These are phyloP conservation scores for Harpagoxenus sublaevis DNA, from an alignment of 2,888 invertebrate genomes.

Conservation along the genomic window DNA sequence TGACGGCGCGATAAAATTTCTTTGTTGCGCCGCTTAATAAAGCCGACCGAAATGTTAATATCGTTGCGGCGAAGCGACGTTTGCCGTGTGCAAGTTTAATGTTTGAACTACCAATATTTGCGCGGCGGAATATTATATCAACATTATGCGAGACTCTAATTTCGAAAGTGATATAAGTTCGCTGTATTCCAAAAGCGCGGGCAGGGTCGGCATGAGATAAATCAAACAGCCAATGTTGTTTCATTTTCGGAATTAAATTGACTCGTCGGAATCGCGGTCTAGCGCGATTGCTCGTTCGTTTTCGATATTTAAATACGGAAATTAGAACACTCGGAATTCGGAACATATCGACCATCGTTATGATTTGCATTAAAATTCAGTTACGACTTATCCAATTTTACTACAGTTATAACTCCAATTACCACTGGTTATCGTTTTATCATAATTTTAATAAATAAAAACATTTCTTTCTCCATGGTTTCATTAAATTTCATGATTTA, in stretches of 20 bases:
- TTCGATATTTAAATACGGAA: slow-evolving; percentile 39
- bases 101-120: slow-evolving; percentile 55
- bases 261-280: slow-evolving; percentile 37
- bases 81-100: slow-evolving; percentile 49
- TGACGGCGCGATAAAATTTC: slow-evolving; percentile 37
- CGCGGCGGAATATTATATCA: slow-evolving; percentile 54
- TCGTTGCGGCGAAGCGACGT: slow-evolving; percentile 40
- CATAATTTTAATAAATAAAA: background rate
- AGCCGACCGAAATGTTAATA: slow-evolving; percentile 56
- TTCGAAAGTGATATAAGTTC: slow-evolving; percentile 56
- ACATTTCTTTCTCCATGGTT: background rate
- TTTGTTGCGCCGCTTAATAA: slow-evolving; percentile 54
- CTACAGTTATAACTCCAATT: background rate
- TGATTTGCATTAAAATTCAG: slow-evolving; percentile 10
- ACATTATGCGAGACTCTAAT: slow-evolving; percentile 57
- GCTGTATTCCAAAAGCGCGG: slow-evolving; percentile 42
- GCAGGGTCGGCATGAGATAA: slow-evolving; percentile 34
- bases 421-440: background rate
- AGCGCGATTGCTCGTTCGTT: slow-evolving; percentile 41
- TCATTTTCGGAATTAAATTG: slow-evolving; percentile 56
- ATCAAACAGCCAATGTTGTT: slow-evolving; percentile 55
- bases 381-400: background rate
- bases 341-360: background rate
- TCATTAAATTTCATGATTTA: background rate
- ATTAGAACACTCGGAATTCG: slow-evolving; percentile 24